Evolutionary conservation across 2,113 vertebrate species (phyloP).

Genomic region (Aspidoscelis tigris): DNA sequence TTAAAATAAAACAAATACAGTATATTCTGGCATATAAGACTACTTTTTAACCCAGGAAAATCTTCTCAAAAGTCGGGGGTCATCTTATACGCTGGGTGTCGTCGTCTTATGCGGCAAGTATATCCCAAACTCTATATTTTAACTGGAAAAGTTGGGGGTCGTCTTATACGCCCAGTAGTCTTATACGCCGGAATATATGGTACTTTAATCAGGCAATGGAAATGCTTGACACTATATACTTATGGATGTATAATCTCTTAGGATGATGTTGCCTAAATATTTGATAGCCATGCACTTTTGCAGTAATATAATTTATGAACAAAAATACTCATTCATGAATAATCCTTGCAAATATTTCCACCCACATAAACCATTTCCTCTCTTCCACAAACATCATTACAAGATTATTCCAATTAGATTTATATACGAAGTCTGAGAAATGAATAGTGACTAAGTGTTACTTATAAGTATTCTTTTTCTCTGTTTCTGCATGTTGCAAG

Average conservation of each 20-base stretch:
- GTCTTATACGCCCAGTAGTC: too few relatives aligned
- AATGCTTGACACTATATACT: background rate
- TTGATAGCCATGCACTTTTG: background rate
- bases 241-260: background rate
- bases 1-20: too few relatives aligned
- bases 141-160: too few relatives aligned
- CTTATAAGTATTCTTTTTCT: background rate
- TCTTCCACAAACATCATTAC: conserved; percentile 3
- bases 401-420: conserved; percentile 10
- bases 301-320: conserved; percentile 13
- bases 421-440: conserved; percentile 23
- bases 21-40: too few relatives aligned
- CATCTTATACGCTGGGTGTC: too few relatives aligned
- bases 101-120: too few relatives aligned
- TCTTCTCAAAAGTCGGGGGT: too few relatives aligned
- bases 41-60: too few relatives aligned
- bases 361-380: background rate
- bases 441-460: conserved; percentile 6
- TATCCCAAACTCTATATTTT: too few relatives aligned
- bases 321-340: conserved; percentile 18
- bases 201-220: background rate
- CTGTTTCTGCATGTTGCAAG: background rate
- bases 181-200: too few relatives aligned
- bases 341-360: conserved; percentile 16
- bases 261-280: conserved; percentile 2